These are phyloP conservation scores for Entelurus aequoreus DNA, from an alignment of 2,113 vertebrate species.

Conservation along the genomic window DNA sequence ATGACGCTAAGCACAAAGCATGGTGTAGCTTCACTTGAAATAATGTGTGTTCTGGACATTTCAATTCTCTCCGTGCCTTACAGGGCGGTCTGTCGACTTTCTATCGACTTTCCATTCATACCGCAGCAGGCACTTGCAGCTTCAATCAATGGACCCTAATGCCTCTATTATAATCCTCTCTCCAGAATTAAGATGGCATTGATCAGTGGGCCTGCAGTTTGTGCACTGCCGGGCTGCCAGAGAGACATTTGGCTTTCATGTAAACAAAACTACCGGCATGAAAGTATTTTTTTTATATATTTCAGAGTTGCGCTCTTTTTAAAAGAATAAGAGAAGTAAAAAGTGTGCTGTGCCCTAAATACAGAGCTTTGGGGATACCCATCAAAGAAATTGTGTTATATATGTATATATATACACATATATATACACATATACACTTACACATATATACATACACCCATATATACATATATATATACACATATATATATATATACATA, in stretches of 20 bases:
- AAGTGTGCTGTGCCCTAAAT: constrained; percentile 48
- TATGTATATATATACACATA: too few relatives aligned
- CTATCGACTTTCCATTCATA: constrained; percentile 59
- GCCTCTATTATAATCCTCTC: constrained; percentile 68
- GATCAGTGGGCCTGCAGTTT: constrained; percentile 50
- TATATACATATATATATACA: too few relatives aligned
- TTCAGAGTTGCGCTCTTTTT: constrained; percentile 30
- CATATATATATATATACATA: too few relatives aligned
- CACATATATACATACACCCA: too few relatives aligned
- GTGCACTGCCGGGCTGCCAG: constrained; percentile 25
- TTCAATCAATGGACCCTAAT: constrained; percentile 65
- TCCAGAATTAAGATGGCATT: constrained; percentile 65
- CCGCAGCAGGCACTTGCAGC: constrained; percentile 32
- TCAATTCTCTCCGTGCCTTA: constrained; percentile 22
- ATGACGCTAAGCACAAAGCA: not conserved
- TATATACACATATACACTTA: too few relatives aligned
- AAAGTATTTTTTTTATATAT: not conserved
- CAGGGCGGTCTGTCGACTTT: constrained; percentile 41
- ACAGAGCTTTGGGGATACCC: constrained; percentile 35
- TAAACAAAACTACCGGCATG: constrained; percentile 13
- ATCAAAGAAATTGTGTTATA: not conserved
- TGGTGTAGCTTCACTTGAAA: constrained; percentile 7
- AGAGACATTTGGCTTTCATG: constrained; percentile 17
- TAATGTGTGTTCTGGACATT: constrained; percentile 50
- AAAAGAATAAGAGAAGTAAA: constrained; percentile 26